A percentile compares a stretch with the other conserved stretches of the same genome.
Conservation (phyloP, 2,888 invertebrate species). For the Colostygia pectinataria region DNA sequence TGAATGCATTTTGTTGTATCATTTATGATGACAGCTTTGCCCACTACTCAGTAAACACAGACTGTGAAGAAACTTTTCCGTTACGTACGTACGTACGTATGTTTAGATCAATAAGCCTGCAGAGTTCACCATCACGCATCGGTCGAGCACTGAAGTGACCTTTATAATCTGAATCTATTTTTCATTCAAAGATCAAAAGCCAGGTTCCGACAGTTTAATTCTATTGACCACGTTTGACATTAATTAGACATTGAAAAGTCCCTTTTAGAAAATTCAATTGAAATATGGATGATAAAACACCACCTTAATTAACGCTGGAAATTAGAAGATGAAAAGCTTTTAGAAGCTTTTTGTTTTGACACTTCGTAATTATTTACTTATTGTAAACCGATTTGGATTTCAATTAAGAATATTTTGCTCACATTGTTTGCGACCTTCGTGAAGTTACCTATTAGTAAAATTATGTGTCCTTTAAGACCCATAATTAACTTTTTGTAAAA, state of each 20-base stretch:
- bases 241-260: conserved; percentile 38
- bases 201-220: conserved; percentile 21
- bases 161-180: too few species aligned
- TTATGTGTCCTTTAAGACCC: too few species aligned
- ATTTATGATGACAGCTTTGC: too few species aligned
- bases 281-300: conserved; percentile 38
- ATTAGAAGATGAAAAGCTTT: conserved; percentile 47
- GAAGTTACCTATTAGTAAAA: too few species aligned
- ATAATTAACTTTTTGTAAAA: too few species aligned
- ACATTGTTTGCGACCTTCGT: neutral
- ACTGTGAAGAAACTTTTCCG: too few species aligned
- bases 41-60: too few species aligned
- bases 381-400: conserved; percentile 35
- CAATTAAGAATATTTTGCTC: conserved; percentile 26
- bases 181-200: neutral
- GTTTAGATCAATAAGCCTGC: too few species aligned
- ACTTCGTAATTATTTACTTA: conserved; percentile 45
- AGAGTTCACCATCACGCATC: too few species aligned
- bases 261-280: conserved; percentile 34
- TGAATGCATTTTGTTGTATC: too few species aligned
- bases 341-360: conserved; percentile 47
- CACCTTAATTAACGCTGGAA: conserved; percentile 45
- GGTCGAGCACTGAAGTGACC: too few species aligned
- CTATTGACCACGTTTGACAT: conserved; percentile 37
- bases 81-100: too few species aligned